Evolutionary conservation across 2,113 vertebrate species (phyloP).

Genomic region (Ondatra zibethicus): DNA sequence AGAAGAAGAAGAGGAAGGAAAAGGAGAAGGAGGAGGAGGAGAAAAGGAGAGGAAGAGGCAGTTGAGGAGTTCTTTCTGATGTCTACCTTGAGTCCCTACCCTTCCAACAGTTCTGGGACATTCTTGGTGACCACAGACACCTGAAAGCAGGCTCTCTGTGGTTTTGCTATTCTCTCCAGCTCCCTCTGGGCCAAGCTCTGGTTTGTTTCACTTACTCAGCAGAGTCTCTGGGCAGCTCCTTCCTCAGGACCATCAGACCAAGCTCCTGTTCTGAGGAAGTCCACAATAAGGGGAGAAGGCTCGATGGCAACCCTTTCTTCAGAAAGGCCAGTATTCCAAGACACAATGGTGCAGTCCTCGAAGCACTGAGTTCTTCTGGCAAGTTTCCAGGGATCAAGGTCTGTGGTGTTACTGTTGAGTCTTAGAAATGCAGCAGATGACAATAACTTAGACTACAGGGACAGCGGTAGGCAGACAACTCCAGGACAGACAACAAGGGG

Average conservation of each 20-base stretch:
- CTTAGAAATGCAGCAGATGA: neutral
- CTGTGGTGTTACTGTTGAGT: neutral
- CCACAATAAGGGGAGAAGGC: neutral
- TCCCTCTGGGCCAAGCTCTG: neutral
- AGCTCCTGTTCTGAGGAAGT: neutral
- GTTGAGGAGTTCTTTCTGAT: neutral
- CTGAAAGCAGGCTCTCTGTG: neutral
- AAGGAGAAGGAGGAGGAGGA: neutral
- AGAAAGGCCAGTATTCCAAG: neutral
- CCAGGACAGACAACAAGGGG: neutral
- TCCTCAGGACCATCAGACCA: neutral
- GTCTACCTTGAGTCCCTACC: neutral
- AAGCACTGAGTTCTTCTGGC: neutral
- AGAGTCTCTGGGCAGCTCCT: neutral
- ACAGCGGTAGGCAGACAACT: neutral
- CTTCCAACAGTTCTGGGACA: neutral
- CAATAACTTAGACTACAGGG: neutral
- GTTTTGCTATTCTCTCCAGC: neutral
- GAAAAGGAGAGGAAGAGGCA: neutral
- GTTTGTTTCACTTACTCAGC: neutral
- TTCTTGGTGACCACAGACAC: neutral
- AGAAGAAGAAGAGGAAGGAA: neutral
- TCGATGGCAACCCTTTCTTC: neutral
- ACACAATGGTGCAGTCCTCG: neutral
- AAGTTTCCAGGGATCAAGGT: neutral